Percentiles rank a stretch among this genome's conserved stretches.
These are phyloP conservation scores for Synodontis membranacea DNA, from an alignment of 2,113 vertebrate genomes.

Conservation along the genomic window DNA sequence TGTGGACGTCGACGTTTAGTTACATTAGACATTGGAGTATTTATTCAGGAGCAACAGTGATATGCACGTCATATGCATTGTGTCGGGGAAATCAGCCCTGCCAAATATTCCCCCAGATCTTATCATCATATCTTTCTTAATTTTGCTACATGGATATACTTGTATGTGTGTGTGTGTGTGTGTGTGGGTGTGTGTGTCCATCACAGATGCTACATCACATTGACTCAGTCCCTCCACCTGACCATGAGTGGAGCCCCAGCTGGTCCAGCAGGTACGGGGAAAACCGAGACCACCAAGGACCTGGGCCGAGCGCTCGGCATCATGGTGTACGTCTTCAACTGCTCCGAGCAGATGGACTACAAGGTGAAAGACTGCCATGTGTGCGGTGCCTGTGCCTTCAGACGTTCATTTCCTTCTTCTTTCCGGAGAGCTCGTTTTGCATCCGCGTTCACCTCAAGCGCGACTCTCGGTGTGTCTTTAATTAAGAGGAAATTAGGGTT, in stretches of 20 bases:
- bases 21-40: conserved; percentile 9
- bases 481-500: conserved; percentile 42
- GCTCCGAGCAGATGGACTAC: conserved; percentile 97
- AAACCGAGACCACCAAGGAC: conserved; percentile 96
- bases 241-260: conserved; percentile 92
- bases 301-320: conserved; percentile 88
- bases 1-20: background rate
- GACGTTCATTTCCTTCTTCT: background rate
- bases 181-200: conserved; percentile 87
- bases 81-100: background rate
- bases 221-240: conserved; percentile 93
- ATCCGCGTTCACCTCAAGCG: background rate
- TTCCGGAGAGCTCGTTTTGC: background rate
- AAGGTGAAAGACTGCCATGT: conserved; percentile 87
- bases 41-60: background rate
- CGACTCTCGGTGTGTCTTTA: too few species aligned
- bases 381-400: background rate
- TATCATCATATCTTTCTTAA: background rate
- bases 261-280: conserved; percentile 92
- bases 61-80: too few species aligned
- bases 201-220: conserved; percentile 90
- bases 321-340: conserved; percentile 98
- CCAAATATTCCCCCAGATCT: background rate
- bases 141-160: background rate
- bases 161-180: too few species aligned